Conservation (phyloP, 2,888 invertebrate species). For the Calameuta pallipes region DNA sequence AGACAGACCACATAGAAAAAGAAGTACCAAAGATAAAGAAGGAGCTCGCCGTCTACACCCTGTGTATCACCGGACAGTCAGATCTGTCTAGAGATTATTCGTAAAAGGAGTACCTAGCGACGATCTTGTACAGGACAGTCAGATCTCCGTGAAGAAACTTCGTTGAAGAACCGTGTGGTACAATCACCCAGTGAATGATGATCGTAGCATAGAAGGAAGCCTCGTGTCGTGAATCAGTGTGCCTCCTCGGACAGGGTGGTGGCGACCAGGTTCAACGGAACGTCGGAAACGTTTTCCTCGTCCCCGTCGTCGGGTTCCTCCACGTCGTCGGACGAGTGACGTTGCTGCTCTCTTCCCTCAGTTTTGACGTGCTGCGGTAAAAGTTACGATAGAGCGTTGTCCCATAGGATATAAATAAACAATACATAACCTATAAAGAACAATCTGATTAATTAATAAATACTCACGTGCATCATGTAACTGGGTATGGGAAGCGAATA, state of each 20-base stretch:
- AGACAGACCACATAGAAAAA: conserved; percentile 27
- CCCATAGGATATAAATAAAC: not conserved
- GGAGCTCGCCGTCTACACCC: conserved; percentile 24
- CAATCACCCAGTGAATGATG: not conserved
- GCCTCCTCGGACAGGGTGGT: conserved; percentile 76
- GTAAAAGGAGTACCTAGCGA: not conserved
- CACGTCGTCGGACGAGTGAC: conserved; percentile 43
- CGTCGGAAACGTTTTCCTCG: conserved; percentile 71
- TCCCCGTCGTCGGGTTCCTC: conserved; percentile 64
- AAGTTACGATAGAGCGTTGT: not conserved
- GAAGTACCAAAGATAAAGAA: conserved; percentile 27
- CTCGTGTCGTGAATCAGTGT: conserved; percentile 65
- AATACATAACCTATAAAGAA: not conserved
- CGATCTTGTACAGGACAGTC: conserved; percentile 7
- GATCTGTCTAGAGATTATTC: conserved; percentile 5
- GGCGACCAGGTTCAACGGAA: conserved; percentile 78
- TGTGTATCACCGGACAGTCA: conserved; percentile 27
- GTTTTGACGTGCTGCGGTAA: conserved; percentile 52
- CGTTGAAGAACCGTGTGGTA: not conserved
- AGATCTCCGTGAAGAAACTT: not conserved
- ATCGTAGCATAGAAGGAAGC: not conserved
- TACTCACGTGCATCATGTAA: conserved; percentile 63
- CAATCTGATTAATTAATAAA: not conserved
- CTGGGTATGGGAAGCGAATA: conserved; percentile 56
- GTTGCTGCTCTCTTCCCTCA: conserved; percentile 54